Base-by-base conservation (phyloP, 2,888 invertebrate species). In the Augiades crinisus region DNA sequence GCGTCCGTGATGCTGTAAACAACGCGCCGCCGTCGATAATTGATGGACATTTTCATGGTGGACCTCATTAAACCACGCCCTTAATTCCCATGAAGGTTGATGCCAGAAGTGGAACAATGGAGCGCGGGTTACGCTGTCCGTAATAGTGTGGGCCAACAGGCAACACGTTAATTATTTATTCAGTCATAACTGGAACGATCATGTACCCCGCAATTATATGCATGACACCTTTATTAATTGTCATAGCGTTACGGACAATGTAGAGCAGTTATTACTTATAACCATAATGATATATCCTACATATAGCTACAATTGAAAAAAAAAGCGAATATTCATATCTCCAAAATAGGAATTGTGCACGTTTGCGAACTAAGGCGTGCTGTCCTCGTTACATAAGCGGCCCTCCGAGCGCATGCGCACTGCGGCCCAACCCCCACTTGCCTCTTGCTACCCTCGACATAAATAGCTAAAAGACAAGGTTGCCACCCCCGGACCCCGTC, bases 381-480 rank as follows among this genome's bases (percentile, higher is more conserved):
- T 67, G 72, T 62, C 65, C 70, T 69, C 63, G 78, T 89, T 89
- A 88, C 80, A 80, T 89, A 88, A 88, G 78, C 72, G 71, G 70
- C 72, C 74, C 70, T 72, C 70, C 71, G 61, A 68, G 75, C 68
- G 78, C 85, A 75, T 82, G 87, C 89, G 87, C 85, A 73, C 61
- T 74, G 76, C 72, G 70, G 67, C 56, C 68, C 70, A 62, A 66
- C 77, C 78, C 83, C 79, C 75, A 66, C 74, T 73, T 66, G 50
- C 43, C 27, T 50, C 50, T 50, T 24, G 61, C 76, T 72, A 80
- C 84, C 85, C 82, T 78, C 85, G 74, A 80, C 86, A 87, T 88
- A 89, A 88, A 89, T 89, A 89, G 82, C 83, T 87, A 78, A 86
- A 81, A 85, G 76, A 84, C 88, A 89, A 87, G 88, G 88, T 88